Base-by-base conservation (phyloP, 2,888 invertebrate species). In the Argyresthia goedartella region DNA sequence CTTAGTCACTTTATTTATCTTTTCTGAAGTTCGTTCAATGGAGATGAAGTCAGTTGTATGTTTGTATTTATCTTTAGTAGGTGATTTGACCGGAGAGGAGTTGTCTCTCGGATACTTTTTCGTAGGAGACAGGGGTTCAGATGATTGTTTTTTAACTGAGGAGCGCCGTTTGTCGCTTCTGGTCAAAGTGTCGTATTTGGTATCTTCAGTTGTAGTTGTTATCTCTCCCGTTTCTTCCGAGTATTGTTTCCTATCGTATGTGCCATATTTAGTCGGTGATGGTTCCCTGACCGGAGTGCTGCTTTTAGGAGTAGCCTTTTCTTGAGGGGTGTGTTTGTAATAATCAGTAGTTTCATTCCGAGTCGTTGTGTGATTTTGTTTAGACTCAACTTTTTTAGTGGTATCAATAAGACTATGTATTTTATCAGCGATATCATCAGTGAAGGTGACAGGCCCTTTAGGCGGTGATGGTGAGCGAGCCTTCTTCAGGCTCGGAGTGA, bases 31-130 rank as follows among this genome's bases (percentile, higher is more conserved):
- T 62, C 51, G 74, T 57, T 85, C 84, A 42, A 63, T 61, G 16
- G 65, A 52, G 34, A 85, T 73, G 54, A 84, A 82, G 16, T 84
- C 73, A 14, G 66, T 65, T 1, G 73, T 74, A 14, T 69, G 56
- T 53, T 69, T 73, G 50, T 67, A 65, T 59, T 74, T 76, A 44
- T 74, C 71, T 59, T 65, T 75, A 50, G 54, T 56, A 10, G 64
- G 59, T 42, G 67, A 64, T 62, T 39, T 54, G 11, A 46, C 14
- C 14, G 49, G 52, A 34, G 49, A 52, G 8, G 43, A 25, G 7
- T 34, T 42, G 4, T 10, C 36, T 46, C 47, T 42, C 13, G 52
- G 52, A 45, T 42, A 33, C 14, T 47, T 43, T 15, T 76, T 78
- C 0, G 50, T 46, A 4, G 79, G 77, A 8, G 79, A 77, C 49